These are phyloP conservation scores for Tenthredo distinguenda DNA, from an alignment of 2,888 invertebrate species.

Conservation along the genomic window DNA sequence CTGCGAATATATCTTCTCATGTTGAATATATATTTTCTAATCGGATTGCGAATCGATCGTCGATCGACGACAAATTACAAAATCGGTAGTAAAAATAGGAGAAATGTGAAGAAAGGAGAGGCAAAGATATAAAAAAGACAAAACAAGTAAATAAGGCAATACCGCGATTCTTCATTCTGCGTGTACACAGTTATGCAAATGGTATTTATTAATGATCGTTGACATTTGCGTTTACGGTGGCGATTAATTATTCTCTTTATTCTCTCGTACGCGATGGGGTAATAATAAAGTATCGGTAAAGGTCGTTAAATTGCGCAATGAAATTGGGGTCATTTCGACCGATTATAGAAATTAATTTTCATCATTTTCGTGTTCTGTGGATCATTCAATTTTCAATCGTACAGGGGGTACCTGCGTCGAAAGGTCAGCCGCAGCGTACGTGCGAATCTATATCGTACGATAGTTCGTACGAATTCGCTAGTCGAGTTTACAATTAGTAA, in stretches of 20 bases:
- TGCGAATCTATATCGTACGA: background rate
- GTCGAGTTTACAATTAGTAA: background rate
- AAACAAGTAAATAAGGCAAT: background rate
- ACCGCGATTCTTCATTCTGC: background rate
- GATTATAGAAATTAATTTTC: constrained; percentile 1
- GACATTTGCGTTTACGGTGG: background rate
- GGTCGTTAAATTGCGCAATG: background rate
- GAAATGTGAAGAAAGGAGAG: background rate
- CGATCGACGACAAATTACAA: background rate
- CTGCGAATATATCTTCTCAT: background rate
- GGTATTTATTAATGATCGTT: background rate
- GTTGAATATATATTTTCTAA: too few species aligned
- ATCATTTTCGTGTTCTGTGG: background rate
- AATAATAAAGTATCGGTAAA: background rate
- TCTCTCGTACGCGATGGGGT: background rate
- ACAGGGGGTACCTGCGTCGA: background rate
- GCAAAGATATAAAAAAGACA: background rate
- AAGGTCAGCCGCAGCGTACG: background rate
- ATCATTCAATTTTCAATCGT: background rate
- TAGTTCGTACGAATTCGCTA: too few species aligned
- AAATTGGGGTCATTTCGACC: background rate
- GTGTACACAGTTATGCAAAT: background rate
- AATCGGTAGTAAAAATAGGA: background rate
- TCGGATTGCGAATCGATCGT: background rate
- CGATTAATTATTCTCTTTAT: background rate